Conservation (phyloP, 2,113 vertebrate genomes). For the Actenoides hombroni region DNA sequence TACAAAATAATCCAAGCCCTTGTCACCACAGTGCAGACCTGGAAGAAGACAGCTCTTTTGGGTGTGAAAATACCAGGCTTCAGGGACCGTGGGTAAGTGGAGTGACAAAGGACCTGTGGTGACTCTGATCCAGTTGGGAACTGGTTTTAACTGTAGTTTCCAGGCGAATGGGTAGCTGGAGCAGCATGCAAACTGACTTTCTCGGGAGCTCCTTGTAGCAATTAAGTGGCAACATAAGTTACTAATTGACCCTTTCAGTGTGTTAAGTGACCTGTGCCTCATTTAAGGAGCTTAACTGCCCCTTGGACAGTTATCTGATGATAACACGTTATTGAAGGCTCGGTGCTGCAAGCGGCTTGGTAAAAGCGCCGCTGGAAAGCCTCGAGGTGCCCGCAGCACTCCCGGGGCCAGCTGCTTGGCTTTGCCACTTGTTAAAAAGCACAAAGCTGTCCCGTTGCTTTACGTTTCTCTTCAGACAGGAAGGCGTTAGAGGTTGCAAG, state of each 20-base stretch:
- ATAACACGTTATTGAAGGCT: not conserved
- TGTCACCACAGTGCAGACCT: accelerated
- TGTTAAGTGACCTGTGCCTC: constrained; percentile 57
- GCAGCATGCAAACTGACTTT: not conserved
- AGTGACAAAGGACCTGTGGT: not conserved
- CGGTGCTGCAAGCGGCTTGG: not conserved
- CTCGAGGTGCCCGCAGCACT: not conserved
- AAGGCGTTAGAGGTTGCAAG: accelerated
- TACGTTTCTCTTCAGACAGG: not conserved
- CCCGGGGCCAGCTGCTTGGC: not conserved
- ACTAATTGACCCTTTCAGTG: constrained; percentile 60
- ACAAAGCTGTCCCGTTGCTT: not conserved
- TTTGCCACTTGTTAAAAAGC: not conserved
- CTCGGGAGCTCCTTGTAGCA: constrained; percentile 28
- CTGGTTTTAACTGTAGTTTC: not conserved
- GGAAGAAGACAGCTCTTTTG: not conserved
- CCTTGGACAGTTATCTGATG: constrained; percentile 27
- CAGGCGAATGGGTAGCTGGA: not conserved
- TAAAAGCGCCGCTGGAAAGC: not conserved
- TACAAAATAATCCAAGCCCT: accelerated
- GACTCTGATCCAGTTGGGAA: not conserved
- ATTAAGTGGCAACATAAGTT: constrained; percentile 46
- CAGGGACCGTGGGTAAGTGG: accelerated
- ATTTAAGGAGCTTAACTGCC: constrained; percentile 50
- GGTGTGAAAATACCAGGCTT: accelerated